These are phyloP conservation scores for Scylla paramamosain DNA, from an alignment of 1,140 invertebrate species.

Conservation along the genomic window DNA sequence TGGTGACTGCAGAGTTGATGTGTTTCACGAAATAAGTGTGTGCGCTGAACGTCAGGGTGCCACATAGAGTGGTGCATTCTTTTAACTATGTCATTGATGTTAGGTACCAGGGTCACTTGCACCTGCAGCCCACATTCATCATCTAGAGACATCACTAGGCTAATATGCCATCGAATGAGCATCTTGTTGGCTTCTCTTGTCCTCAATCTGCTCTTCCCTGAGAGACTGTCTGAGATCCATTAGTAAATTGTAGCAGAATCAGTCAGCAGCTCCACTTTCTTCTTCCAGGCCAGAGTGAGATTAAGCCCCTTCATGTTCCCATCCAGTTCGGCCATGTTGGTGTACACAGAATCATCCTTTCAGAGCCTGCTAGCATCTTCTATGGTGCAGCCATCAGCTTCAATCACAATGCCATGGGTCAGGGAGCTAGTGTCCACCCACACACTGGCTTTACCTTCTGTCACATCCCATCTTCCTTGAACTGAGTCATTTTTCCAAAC, in stretches of 20 bases:
- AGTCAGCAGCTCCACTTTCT: conserved; percentile 27
- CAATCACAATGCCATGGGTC: background rate
- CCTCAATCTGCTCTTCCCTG: background rate
- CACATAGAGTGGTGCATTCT: background rate
- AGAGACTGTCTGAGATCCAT: conserved; percentile 48
- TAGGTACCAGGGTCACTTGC: background rate
- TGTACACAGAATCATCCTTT: background rate
- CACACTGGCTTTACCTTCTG: background rate
- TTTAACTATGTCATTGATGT: background rate
- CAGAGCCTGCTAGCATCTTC: conserved; percentile 27
- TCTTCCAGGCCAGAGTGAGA: conserved; percentile 13
- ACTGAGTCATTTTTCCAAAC: background rate
- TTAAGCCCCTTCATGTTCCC: background rate
- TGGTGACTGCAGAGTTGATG: background rate
- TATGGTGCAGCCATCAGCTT: background rate
- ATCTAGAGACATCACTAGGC: background rate
- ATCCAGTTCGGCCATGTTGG: conserved; percentile 42
- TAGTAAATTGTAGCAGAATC: conserved; percentile 42
- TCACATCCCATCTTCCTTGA: conserved; percentile 46
- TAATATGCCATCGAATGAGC: conserved; percentile 1
- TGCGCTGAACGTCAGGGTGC: background rate
- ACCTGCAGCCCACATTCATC: background rate
- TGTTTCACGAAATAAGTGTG: background rate
- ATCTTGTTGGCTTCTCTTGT: background rate
- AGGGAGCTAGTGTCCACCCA: conserved; percentile 48